Evolutionary conservation across 1,140 invertebrate species (phyloP).

Genomic region (Sminthurides bifidus): DNA sequence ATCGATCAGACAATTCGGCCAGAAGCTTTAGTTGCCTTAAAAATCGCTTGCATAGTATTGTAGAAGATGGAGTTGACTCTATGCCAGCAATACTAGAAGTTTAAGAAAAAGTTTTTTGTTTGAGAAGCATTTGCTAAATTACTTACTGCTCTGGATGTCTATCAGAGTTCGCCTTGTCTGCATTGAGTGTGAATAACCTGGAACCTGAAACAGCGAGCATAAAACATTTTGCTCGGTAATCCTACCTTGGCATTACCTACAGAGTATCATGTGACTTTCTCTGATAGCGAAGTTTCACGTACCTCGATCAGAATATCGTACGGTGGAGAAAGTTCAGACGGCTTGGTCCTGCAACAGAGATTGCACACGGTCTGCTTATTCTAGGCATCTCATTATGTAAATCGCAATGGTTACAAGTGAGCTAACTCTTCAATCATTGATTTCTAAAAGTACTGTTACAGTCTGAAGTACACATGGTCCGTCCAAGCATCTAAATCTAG

Average conservation of each 20-base stretch:
- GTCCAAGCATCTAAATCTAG: no score
- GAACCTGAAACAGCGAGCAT: neutral
- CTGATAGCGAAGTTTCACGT: neutral
- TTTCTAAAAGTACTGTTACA: neutral
- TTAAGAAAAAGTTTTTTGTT: neutral
- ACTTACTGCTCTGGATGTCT: conserved; percentile 2
- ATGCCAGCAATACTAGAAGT: neutral
- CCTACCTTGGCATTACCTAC: neutral
- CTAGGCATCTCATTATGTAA: no score
- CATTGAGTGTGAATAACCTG: conserved; percentile 1
- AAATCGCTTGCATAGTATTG: no score
- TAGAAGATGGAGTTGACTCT: neutral
- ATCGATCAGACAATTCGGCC: no score
- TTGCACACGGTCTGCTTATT: no score
- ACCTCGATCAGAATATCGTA: neutral
- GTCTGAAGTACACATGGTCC: neutral
- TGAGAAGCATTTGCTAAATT: neutral
- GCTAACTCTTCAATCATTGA: neutral
- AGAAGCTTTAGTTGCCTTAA: no score
- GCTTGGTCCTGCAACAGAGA: neutral
- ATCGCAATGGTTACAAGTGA: no score
- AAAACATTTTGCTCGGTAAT: neutral
- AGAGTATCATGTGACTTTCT: neutral
- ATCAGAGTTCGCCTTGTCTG: neutral
- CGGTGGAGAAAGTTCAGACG: neutral